A percentile compares a stretch with the other conserved stretches of the same genome.
Evolutionary conservation across 2,797 vertebrate species (phyloP).

Genomic region (Rhadinocentrus ornatus): DNA sequence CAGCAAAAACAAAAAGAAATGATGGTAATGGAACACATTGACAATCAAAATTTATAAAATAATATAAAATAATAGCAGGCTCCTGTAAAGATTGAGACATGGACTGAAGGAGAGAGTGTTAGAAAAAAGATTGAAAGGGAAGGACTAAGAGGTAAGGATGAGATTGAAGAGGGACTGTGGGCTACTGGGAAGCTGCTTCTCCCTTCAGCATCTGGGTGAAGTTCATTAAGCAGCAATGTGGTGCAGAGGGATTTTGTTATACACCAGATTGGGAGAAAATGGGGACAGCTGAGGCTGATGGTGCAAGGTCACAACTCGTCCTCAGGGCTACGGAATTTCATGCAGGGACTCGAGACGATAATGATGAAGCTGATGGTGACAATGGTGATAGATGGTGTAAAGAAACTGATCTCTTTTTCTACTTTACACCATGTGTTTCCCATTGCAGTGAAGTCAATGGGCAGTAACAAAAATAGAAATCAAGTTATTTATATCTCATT

Average conservation of each 20-base stretch:
- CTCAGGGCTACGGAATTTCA: constrained; percentile 30
- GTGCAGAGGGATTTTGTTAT: constrained; percentile 49
- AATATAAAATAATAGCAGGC: too few species aligned
- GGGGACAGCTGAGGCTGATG: constrained; percentile 20
- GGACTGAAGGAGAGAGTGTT: constrained; percentile 7
- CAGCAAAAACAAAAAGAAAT: constrained; percentile 28
- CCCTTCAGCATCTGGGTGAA: constrained; percentile 73
- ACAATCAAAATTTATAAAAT: too few species aligned
- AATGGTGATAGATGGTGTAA: constrained; percentile 45
- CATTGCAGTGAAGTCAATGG: constrained; percentile 38
- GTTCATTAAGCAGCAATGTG: constrained; percentile 65
- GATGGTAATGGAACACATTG: constrained; percentile 55
- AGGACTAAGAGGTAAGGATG: constrained; percentile 46
- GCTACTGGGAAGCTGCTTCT: constrained; percentile 54
- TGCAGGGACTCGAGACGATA: constrained; percentile 31
- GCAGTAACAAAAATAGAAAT: constrained; percentile 39
- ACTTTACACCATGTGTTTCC: neutral
- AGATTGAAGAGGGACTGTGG: constrained; percentile 70
- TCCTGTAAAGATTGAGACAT: constrained; percentile 26
- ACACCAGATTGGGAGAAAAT: constrained; percentile 35
- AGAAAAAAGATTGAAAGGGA: constrained; percentile 38
- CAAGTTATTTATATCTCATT: constrained; percentile 58
- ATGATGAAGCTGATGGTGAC: constrained; percentile 34
- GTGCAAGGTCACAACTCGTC: constrained; percentile 57
- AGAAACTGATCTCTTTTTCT: neutral